A percentile compares a stretch with the other conserved stretches of the same genome.
phyloP scores from a whole-genome alignment of 2,888 invertebrate species.

The Abrostola triplasia region DNA sequence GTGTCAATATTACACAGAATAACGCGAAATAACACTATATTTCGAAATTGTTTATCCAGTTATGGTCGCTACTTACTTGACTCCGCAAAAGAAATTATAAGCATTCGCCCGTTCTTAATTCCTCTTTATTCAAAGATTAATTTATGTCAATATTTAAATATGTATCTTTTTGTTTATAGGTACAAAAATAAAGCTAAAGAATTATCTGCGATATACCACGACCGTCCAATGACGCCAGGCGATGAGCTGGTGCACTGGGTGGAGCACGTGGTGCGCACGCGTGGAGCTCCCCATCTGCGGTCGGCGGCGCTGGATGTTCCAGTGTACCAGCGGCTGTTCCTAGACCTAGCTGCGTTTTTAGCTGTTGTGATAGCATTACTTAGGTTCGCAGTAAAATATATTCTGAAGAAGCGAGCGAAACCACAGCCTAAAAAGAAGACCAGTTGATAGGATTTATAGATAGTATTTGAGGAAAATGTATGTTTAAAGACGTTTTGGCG shows the following conservation, averaged over 20 bases:
- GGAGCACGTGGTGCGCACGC: conserved; percentile 89
- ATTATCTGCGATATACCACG: conserved; percentile 69
- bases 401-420: conserved; percentile 16
- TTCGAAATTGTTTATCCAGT: too few species aligned
- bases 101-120: too few species aligned
- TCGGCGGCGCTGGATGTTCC: conserved; percentile 68
- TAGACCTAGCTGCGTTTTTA: conserved; percentile 62
- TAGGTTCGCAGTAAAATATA: conserved; percentile 10
- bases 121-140: too few species aligned
- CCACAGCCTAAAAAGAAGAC: conserved; percentile 29
- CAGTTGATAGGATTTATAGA: neutral
- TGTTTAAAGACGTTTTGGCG: too few species aligned
- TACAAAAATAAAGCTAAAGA: conserved; percentile 66
- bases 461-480: too few species aligned
- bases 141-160: too few species aligned
- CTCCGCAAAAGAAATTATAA: too few species aligned
- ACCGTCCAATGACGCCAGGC: conserved; percentile 86
- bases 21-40: too few species aligned
- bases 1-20: too few species aligned
- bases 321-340: conserved; percentile 74
- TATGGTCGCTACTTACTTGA: too few species aligned
- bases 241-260: conserved; percentile 90
- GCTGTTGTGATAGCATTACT: conserved; percentile 17
- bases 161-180: too few species aligned
- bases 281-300: conserved; percentile 86